Base-by-base conservation (phyloP, 1,140 invertebrate genomes). In the Zaprionus kolodkinae region DNA sequence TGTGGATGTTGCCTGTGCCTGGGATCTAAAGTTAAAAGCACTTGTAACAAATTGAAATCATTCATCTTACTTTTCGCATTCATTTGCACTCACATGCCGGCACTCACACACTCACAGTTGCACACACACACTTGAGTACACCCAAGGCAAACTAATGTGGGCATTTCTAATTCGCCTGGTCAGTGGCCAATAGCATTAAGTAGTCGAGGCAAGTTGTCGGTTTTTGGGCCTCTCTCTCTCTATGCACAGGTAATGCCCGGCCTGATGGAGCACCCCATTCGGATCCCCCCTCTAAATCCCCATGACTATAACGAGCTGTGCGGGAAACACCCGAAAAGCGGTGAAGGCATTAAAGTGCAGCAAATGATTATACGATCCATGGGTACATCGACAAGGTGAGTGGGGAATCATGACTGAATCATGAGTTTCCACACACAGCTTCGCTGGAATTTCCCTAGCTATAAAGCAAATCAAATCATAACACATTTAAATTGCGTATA, bases 11-110 rank as follows among this genome's bases (percentile, higher is more conserved):
- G 52, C 70, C 76, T 71, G 74, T 50, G 61, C 78, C 21, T 21
- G 64, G 67, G 61, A 74, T 81, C 81, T 79, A 67, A 89, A 85
- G 78, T 84, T 89, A 88, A 88, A 89, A 88, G 85, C 85, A 89
- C 85, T 88, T 81, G 81, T 81, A 88, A 88, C 85, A 84, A 88
- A 88, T 88, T 88, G 85, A 88, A 88, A 89, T 89, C 85, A 88
- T 84, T 83, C 82, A 87, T 83, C 85, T 84, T 84, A 86, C 82
- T 88, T 88, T 88, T 85, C 72, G 69, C 85, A 88, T 89, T 85
- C 78, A 81, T 81, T 89, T 79, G 69, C 78, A 76, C 77, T 79
- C 67, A 74, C 72, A 68, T 50, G 30, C 38, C 21, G 21, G 54
- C 60, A 35, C 55, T 30, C 62, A 57, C 60, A 17, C 62, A 17